A percentile compares a stretch with the other conserved stretches of the same genome.
Conservation (phyloP, 2,888 invertebrate species). For the Spialia ferax region DNA sequence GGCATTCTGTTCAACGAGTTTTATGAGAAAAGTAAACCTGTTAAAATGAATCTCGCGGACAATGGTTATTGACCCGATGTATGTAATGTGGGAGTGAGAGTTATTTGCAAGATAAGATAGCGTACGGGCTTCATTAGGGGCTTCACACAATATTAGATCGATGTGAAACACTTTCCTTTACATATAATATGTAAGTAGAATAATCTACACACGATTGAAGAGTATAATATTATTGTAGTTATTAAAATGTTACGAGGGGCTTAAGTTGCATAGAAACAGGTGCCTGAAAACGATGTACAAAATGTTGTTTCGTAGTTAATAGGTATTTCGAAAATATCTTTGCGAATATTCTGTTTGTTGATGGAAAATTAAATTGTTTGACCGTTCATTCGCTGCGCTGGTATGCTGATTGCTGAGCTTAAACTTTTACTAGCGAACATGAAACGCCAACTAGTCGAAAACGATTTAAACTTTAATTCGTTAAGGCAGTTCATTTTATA, state of each 20-base stretch:
- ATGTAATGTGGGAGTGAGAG: neutral
- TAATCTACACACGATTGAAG: neutral
- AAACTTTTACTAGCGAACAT: conserved; percentile 9
- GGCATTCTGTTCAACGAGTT: too few relatives aligned
- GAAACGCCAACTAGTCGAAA: conserved; percentile 6
- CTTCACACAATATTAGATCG: neutral
- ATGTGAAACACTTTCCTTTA: neutral
- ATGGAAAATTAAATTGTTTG: conserved; percentile 16
- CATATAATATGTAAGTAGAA: neutral
- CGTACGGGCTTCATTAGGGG: neutral
- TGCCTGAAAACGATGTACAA: neutral
- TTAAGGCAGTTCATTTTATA: conserved; percentile 1
- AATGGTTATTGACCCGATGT: neutral
- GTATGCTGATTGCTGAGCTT: conserved; percentile 8
- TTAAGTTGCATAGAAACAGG: neutral
- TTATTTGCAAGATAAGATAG: conserved; percentile 3
- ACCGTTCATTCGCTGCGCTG: conserved; percentile 6
- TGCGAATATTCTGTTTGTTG: conserved; percentile 6
- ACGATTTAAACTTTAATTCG: neutral
- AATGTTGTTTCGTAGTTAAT: neutral
- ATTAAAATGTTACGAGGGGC: neutral
- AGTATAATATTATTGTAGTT: neutral
- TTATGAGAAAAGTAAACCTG: neutral
- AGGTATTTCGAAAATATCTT: neutral
- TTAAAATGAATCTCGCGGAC: neutral